These are phyloP conservation scores for Cetonia aurata DNA, from an alignment of 2,888 invertebrate genomes.

Conservation along the genomic window DNA sequence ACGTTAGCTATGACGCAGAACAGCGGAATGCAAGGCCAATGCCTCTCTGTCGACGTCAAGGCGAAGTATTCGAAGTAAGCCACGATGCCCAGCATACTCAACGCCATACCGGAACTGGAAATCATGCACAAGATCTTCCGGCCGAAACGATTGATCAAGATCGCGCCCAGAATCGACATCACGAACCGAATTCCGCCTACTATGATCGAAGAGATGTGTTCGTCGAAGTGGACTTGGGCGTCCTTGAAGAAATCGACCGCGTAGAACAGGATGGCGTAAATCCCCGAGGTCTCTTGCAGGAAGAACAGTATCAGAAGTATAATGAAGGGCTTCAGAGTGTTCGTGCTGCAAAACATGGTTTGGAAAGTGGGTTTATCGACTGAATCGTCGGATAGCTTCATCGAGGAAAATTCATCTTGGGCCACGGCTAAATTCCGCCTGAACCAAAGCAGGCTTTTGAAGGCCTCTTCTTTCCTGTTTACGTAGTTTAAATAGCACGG, in stretches of 20 bases:
- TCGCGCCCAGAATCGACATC: conserved; percentile 77
- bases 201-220: conserved; percentile 77
- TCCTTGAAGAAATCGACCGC: conserved; percentile 79
- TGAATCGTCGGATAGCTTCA: conserved; percentile 66
- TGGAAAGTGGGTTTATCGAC: conserved; percentile 51
- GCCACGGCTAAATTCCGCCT: conserved; percentile 74
- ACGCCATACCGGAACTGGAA: conserved; percentile 76
- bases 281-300: conserved; percentile 79
- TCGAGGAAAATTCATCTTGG: conserved; percentile 74
- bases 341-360: conserved; percentile 66
- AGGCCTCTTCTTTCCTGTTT: conserved; percentile 73
- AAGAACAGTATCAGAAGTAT: conserved; percentile 77
- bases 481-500: conserved; percentile 75
- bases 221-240: conserved; percentile 74
- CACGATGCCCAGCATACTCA: conserved; percentile 69
- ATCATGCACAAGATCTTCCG: conserved; percentile 74
- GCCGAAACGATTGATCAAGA: conserved; percentile 75
- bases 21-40: conserved; percentile 57
- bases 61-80: conserved; percentile 63
- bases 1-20: conserved; percentile 77
- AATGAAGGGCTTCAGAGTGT: conserved; percentile 77
- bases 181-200: conserved; percentile 76
- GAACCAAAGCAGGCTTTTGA: conserved; percentile 75
- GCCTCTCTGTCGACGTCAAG: conserved; percentile 42
- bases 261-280: conserved; percentile 80